phyloP scores from a whole-genome alignment of 2,113 vertebrate genomes.

The Odobenus rosmarus region DNA sequence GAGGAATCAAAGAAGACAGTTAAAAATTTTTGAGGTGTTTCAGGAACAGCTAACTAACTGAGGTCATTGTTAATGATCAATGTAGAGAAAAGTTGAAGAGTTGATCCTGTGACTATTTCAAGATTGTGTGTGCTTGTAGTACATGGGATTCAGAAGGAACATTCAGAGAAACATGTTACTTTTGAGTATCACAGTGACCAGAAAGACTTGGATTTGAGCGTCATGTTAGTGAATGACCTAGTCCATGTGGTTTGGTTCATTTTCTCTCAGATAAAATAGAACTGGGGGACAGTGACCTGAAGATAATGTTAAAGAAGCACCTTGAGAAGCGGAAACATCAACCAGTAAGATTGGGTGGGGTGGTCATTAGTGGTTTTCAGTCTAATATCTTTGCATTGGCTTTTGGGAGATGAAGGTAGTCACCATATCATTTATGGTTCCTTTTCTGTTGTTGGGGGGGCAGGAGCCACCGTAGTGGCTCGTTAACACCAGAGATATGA shows the following conservation, averaged over 20 bases:
- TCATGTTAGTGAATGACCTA: neutral
- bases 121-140: neutral
- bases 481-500: neutral
- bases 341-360: slow-evolving; percentile 87
- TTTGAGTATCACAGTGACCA: neutral
- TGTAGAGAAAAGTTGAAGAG: neutral
- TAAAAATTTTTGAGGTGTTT: neutral
- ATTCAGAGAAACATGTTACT: neutral
- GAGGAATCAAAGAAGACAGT: neutral
- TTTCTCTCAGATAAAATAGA: slow-evolving; percentile 92
- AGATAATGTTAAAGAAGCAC: slow-evolving; percentile 94
- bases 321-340: slow-evolving; percentile 95
- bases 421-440: neutral
- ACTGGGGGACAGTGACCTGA: slow-evolving; percentile 92
- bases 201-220: slow-evolving; percentile 1
- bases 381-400: neutral
- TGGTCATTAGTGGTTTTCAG: neutral
- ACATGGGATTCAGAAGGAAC: neutral
- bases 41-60: neutral
- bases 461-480: neutral
- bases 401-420: too few relatives aligned
- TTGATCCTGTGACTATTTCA: neutral
- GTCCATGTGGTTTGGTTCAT: slow-evolving; percentile 55
- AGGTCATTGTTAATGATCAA: neutral
- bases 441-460: neutral